These are phyloP conservation scores for Cataglyphis hispanica DNA, from an alignment of 1,140 invertebrate species.

Conservation along the genomic window DNA sequence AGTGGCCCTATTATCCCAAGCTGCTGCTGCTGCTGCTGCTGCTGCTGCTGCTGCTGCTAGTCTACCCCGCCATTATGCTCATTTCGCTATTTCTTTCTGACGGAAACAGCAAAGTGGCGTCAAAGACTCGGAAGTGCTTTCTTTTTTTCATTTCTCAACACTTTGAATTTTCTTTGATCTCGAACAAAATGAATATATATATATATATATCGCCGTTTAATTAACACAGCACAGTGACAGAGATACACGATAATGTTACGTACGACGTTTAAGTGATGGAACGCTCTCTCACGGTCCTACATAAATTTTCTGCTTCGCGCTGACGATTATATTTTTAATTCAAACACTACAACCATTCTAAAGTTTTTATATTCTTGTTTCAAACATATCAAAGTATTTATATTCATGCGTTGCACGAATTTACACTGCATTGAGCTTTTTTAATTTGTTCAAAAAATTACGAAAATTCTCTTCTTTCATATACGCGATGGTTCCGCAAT, in stretches of 20 bases:
- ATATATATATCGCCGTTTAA: constrained; percentile 9
- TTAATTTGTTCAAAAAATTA: constrained; percentile 42
- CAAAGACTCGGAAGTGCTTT: constrained; percentile 51
- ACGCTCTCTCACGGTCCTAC: neutral
- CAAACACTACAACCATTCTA: neutral
- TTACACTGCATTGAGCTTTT: constrained; percentile 39
- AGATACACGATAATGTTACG: constrained; percentile 37
- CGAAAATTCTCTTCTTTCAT: neutral
- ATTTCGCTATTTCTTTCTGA: neutral
- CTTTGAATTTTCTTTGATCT: constrained; percentile 55
- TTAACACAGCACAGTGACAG: neutral
- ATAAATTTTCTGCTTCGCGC: neutral
- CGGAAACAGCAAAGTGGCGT: constrained; percentile 59
- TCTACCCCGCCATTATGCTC: constrained; percentile 31
- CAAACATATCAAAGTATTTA: constrained; percentile 2
- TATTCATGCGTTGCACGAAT: neutral
- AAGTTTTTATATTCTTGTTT: neutral
- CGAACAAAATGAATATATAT: constrained; percentile 15
- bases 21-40: constrained; percentile 9
- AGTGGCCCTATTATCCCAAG: constrained; percentile 60
- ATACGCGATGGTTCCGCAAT: neutral
- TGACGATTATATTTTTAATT: constrained; percentile 45
- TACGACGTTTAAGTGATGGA: constrained; percentile 14
- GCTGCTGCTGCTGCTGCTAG: constrained; percentile 3
- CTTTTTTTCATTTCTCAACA: constrained; percentile 19